Conservation (phyloP, 2,113 vertebrate genomes). For the Tapirus terrestris region DNA sequence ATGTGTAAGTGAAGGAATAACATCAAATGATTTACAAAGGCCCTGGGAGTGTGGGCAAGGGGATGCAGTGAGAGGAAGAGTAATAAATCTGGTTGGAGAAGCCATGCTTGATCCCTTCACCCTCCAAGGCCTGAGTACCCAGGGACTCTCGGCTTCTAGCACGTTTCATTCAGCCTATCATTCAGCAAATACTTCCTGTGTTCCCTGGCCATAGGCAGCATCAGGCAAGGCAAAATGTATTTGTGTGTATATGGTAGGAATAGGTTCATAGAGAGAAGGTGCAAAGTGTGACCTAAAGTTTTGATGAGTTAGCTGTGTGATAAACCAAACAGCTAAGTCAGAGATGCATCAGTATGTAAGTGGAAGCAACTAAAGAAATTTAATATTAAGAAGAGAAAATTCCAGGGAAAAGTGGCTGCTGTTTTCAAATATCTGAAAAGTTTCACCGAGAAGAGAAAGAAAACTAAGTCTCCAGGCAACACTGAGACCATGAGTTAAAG, state of each 20-base stretch:
- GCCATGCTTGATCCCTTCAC: slow-evolving; percentile 20
- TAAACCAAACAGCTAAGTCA: not conserved
- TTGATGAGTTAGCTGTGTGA: not conserved
- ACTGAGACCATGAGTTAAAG: not conserved
- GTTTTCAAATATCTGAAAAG: slow-evolving; percentile 18
- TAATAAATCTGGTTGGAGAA: slow-evolving; percentile 57
- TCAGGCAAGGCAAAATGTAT: not conserved
- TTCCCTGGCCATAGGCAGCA: not conserved
- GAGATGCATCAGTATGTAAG: not conserved
- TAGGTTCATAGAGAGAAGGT: not conserved
- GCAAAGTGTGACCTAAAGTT: not conserved
- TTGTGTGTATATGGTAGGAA: not conserved
- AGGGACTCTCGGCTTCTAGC: not conserved
- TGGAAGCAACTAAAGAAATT: not conserved
- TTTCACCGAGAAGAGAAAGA: not conserved
- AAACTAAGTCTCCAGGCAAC: not conserved
- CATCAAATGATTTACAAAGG: slow-evolving; percentile 77
- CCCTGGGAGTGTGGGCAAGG: not conserved
- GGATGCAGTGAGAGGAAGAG: slow-evolving; percentile 47
- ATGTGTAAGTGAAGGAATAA: slow-evolving; percentile 77
- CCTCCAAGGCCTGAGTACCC: not conserved
- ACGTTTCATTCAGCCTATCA: slow-evolving; percentile 22
- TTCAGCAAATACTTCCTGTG: not conserved
- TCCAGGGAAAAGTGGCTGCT: not conserved
- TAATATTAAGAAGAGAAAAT: not conserved